Evolutionary conservation across 2,113 vertebrate genomes (phyloP).

Genomic region (Origma solitaria): DNA sequence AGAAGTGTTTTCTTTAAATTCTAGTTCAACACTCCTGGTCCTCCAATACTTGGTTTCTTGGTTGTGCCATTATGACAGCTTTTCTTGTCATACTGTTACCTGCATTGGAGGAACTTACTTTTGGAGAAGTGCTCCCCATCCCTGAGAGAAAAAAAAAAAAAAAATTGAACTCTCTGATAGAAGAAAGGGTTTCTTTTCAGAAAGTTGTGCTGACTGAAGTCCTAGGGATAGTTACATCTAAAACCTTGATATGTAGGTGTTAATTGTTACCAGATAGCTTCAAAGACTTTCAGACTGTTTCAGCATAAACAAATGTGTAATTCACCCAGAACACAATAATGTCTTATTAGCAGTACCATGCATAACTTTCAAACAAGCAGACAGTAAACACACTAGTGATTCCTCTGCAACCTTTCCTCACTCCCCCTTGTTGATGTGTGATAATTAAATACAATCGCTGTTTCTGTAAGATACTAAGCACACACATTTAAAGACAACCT

Average conservation of each 20-base stretch:
- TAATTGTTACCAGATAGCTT: constrained; percentile 48
- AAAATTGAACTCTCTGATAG: background rate
- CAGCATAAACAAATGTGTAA: background rate
- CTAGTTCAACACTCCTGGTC: background rate
- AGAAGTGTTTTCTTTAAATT: background rate
- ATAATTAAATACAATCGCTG: background rate
- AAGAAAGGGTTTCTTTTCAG: background rate
- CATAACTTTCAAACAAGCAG: constrained; percentile 10
- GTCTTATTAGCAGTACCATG: background rate
- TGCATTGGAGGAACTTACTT: background rate
- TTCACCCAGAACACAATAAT: background rate
- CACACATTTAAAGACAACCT: background rate
- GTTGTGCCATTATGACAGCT: background rate
- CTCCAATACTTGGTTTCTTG: background rate
- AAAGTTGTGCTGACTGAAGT: background rate
- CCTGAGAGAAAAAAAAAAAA: background rate
- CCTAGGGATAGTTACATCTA: background rate
- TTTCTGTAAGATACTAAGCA: background rate
- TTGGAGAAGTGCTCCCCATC: background rate
- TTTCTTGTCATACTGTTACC: background rate
- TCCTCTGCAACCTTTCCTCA: background rate
- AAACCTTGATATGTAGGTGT: constrained; percentile 31
- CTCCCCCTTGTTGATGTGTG: background rate
- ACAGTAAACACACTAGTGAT: background rate
- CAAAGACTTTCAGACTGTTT: constrained; percentile 35